Conservation (phyloP, 2,797 vertebrate species). For the Cuniculus paca region DNA sequence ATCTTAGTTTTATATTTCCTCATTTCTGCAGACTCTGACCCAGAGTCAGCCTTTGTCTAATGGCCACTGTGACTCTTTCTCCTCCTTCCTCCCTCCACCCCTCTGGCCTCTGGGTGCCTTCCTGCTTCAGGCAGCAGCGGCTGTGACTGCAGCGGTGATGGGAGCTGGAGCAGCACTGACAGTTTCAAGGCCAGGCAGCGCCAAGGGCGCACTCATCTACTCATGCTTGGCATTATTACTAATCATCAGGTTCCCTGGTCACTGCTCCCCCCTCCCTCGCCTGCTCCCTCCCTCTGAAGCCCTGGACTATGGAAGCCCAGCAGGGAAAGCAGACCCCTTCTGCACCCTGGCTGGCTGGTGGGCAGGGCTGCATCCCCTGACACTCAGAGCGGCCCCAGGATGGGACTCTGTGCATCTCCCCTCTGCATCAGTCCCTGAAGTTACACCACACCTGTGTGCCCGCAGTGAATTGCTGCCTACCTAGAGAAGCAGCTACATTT, state of each 20-base stretch:
- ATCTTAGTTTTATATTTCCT: not conserved
- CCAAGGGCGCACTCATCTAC: not conserved
- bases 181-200: not conserved
- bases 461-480: not conserved
- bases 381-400: not conserved
- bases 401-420: not conserved
- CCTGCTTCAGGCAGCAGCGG: not conserved
- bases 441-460: not conserved
- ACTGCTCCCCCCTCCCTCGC: not conserved
- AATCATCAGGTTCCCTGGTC: not conserved
- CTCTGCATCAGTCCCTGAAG: not conserved
- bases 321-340: not conserved
- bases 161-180: not conserved
- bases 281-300: not conserved
- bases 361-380: not conserved
- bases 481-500: not conserved
- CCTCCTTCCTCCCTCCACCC: not conserved
- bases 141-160: not conserved
- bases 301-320: not conserved
- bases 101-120: not conserved
- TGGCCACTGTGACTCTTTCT: accelerated
- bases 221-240: not conserved
- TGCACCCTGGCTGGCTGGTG: not conserved
- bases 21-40: not conserved
- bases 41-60: not conserved